Base-by-base conservation (phyloP, 1,140 invertebrate genomes). In the Pseudomyrmex concolor region DNA sequence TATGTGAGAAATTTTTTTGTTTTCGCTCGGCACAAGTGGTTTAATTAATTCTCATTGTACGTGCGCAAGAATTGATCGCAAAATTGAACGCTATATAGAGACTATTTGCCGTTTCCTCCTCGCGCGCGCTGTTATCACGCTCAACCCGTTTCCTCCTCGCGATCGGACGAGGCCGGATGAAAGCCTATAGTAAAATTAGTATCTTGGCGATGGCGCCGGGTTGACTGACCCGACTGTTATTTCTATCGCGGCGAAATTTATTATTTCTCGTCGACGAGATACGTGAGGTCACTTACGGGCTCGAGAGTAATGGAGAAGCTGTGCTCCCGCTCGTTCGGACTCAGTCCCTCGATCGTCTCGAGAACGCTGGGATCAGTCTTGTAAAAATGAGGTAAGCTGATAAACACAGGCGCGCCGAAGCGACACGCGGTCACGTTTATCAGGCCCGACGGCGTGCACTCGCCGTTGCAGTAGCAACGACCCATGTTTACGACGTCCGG, bases 361-460 rank as follows among this genome's bases (percentile, higher is more conserved):
- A 92, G 83, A 10, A 96, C 94, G 50, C 92, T 91, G 0, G 95
- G 94, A 89, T 97, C 96, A 12, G 94, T 96, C 67, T 95, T 94
- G 84, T 95, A 94, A 89, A 97, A 97, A 93, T 97, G 96, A n/a
- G 97, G 97, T 81, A 96, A 94, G 60, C 96, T 97, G 15, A 96
- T 92, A 70, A 96, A 96, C 0, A 95, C 95, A 0, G 97, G 97
- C 4, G 96, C 95, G 22, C 96, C 96, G 76, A 92, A 94, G 17
- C 95, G 93, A 83, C 94, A 95, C 1, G 91, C 77, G 0, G 93
- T 93, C 1, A 94, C 86, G 83, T 95, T 95, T 3, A 93, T 92
- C 4, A 96, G 90, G 2, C 97, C 97, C 1, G 95, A 94, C 8
- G 96, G 97, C 1, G 94, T 94, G 90, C 97, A 97, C 80, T 96